Base-by-base conservation (phyloP, 1,140 invertebrate species). In the Drosophila insularis region DNA sequence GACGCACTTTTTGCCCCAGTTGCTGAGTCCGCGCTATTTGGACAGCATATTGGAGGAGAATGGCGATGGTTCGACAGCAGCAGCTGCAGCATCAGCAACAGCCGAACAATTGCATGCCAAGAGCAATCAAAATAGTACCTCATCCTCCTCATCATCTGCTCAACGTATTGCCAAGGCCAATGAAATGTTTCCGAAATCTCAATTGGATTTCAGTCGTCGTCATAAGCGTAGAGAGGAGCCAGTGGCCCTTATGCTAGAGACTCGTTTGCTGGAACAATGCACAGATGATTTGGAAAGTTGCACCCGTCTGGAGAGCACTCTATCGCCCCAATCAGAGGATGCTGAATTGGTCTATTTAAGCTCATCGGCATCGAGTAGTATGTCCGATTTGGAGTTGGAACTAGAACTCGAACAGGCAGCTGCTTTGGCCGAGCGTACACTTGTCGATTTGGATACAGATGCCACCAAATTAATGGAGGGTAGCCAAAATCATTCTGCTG, bases 41-140 rank as follows among this genome's bases (percentile, higher is more conserved):
- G 94, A 94, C 71, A 94, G 94, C 37, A 95, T 95, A 68, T 92
- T 93, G 62, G 94, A 95, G 76, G 94, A 95, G 89, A 92, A 92
- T 8, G 94, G 92, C 92, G 80, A 94, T 92, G 53, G 76, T 85
- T 89, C 90, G 27, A 27, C 27, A 27, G 27, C 27, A 6, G 27
- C 27, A 27, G 71, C 91, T 81, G 77, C 27, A 27, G 27, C 27
- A n/a, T n/a, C n/a, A 27, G 67, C 23, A 58, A 58, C 17, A n/a
- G 17, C 17, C 1, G 43, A 32, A 53, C 14, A 19, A 37, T 31
- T 63, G 43, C 43, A 37, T 63, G 0, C 68, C 2, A 58, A 58
- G 11, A 17, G 14, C 31, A 35, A 58, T 55, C 67, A 54, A 40
- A 74, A 53, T 35, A 71, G 58, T n/a, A 54, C 61, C 37, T 71